phyloP scores from a whole-genome alignment of 64 coral and sea anemone genomes.

The Exaiptasia diaphana region DNA sequence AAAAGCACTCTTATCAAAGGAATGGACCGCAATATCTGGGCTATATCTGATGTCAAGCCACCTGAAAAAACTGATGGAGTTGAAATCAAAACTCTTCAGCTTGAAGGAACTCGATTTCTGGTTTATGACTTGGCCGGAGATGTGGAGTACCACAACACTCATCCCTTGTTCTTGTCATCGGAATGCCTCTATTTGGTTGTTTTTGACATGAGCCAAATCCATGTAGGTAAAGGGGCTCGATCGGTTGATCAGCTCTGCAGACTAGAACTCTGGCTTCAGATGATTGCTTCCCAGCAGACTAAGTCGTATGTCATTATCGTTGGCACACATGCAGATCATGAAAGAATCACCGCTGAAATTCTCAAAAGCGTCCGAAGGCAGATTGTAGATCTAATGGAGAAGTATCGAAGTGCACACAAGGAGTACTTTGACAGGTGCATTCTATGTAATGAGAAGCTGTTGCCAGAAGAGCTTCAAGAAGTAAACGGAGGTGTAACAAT shows the following conservation, averaged over 20 bases:
- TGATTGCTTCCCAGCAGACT: conserved; percentile 61
- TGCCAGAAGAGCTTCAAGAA: too few species aligned
- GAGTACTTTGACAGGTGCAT: too few species aligned
- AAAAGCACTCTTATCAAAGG: conserved; percentile 31
- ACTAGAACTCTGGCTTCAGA: conserved; percentile 72
- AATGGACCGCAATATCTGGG: neutral
- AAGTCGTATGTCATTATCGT: conserved; percentile 71
- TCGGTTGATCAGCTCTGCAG: conserved; percentile 40
- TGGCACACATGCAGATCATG: conserved; percentile 68
- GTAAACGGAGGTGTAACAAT: neutral
- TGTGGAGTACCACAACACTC: conserved; percentile 42
- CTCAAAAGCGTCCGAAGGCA: conserved; percentile 12
- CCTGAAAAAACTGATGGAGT: conserved; percentile 62
- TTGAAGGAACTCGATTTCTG: conserved; percentile 26
- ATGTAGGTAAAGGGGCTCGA: conserved; percentile 15
- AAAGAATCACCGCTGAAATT: conserved; percentile 39
- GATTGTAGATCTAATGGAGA: neutral
- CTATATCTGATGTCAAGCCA: neutral
- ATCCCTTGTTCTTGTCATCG: conserved; percentile 64
- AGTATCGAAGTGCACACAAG: neutral
- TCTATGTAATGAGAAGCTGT: too few species aligned
- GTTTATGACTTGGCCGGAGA: conserved; percentile 78
- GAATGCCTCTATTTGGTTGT: conserved; percentile 73
- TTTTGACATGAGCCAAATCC: conserved; percentile 67
- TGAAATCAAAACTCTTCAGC: conserved; percentile 54